Percentiles rank a stretch among this genome's conserved stretches.
Conservation (phyloP, 2,888 invertebrate genomes). For the Octodonta nipae region DNA sequence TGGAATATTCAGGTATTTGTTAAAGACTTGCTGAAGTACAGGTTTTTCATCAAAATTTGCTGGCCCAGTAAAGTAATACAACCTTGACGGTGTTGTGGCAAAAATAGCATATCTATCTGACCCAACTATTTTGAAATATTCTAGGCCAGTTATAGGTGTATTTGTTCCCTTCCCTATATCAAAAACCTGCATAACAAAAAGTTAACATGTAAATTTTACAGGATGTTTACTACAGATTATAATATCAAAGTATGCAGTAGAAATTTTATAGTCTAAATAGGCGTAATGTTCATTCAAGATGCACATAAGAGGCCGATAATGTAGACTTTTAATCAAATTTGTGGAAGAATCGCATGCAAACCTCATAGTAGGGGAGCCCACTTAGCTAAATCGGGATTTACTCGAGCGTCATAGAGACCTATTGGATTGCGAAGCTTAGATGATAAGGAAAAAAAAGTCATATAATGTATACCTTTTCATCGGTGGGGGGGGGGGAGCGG, state of each 20-base stretch:
- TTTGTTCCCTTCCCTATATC: conserved; percentile 69
- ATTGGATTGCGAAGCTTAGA: too few relatives aligned
- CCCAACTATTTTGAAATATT: conserved; percentile 61
- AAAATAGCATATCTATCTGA: conserved; percentile 68
- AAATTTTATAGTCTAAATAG: too few relatives aligned
- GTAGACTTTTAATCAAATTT: too few relatives aligned
- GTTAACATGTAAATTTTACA: conserved; percentile 5
- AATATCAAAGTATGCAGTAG: conserved; percentile 1
- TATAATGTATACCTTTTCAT: too few relatives aligned
- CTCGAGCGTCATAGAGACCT: too few relatives aligned
- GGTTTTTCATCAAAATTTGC: conserved; percentile 65
- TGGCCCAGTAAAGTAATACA: conserved; percentile 80
- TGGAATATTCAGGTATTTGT: conserved; percentile 56
- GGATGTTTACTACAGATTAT: background rate
- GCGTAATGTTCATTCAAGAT: too few relatives aligned
- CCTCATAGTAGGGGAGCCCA: too few relatives aligned
- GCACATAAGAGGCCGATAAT: too few relatives aligned
- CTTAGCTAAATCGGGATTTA: too few relatives aligned
- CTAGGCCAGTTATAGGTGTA: conserved; percentile 75
- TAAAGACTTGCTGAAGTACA: conserved; percentile 66
- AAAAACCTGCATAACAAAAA: conserved; percentile 53
- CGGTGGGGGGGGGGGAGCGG: too few relatives aligned
- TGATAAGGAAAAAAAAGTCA: too few relatives aligned
- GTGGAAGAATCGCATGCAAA: too few relatives aligned
- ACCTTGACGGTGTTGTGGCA: conserved; percentile 66